Evolutionary conservation across 2,888 invertebrate species (phyloP).

Genomic region (Eilema caniola): DNA sequence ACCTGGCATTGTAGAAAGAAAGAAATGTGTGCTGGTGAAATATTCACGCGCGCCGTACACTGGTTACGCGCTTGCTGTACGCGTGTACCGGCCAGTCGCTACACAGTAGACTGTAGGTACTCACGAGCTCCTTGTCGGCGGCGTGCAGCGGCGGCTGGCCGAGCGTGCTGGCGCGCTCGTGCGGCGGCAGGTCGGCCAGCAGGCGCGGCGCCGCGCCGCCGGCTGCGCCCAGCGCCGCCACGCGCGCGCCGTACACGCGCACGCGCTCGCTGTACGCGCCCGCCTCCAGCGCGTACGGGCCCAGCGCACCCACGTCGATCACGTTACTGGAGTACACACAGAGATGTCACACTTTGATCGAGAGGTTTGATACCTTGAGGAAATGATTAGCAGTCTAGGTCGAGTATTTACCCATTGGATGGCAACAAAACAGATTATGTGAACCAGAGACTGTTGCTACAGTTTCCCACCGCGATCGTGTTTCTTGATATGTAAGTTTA

Average conservation of each 20-base stretch:
- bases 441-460: too few relatives aligned
- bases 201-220: constrained; percentile 81
- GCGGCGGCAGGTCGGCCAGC: constrained; percentile 91
- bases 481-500: not conserved
- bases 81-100: too few relatives aligned
- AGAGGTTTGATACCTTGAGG: too few relatives aligned
- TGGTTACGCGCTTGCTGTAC: too few relatives aligned
- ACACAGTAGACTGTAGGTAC: constrained; percentile 56
- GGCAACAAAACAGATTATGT: too few relatives aligned
- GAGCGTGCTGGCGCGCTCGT: constrained; percentile 88
- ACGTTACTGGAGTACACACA: constrained; percentile 89
- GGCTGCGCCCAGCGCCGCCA: constrained; percentile 69
- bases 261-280: constrained; percentile 95
- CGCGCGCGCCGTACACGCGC: constrained; percentile 88
- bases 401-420: too few relatives aligned
- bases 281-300: constrained; percentile 95
- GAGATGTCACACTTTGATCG: too few relatives aligned
- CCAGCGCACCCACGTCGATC: constrained; percentile 97
- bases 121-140: constrained; percentile 91
- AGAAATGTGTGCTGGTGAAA: too few relatives aligned
- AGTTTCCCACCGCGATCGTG: too few relatives aligned
- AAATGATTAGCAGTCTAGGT: too few relatives aligned
- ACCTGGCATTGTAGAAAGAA: too few relatives aligned
- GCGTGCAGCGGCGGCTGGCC: constrained; percentile 86
- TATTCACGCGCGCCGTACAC: too few relatives aligned